Evolutionary conservation across 2,797 vertebrate genomes (phyloP).

Genomic region (Leucoraja ocellata): DNA sequence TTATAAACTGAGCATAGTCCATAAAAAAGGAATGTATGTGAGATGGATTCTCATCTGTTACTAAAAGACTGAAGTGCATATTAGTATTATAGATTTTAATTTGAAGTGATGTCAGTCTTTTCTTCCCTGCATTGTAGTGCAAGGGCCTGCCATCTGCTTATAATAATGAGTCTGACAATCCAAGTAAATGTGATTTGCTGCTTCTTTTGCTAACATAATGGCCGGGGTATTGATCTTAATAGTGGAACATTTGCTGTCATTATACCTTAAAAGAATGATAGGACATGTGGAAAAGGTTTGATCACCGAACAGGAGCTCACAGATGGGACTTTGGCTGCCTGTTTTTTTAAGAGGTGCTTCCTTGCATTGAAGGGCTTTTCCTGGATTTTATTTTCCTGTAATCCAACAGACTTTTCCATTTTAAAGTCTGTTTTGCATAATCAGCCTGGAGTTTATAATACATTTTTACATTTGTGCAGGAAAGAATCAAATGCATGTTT

Average conservation of each 20-base stretch:
- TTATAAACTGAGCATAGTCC: not conserved
- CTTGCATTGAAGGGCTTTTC: not conserved
- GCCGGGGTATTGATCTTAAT: constrained; percentile 81
- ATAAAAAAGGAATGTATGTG: constrained; percentile 46
- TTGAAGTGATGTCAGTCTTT: constrained; percentile 87
- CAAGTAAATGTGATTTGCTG: constrained; percentile 80
- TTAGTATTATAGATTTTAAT: constrained; percentile 97
- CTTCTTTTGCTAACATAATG: constrained; percentile 78
- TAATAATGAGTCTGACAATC: constrained; percentile 88
- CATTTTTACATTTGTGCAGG: not conserved
- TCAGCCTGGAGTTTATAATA: not conserved
- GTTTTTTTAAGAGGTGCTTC: constrained; percentile 42
- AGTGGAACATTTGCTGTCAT: constrained; percentile 66
- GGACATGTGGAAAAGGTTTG: constrained; percentile 50
- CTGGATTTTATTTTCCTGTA: not conserved
- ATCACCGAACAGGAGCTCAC: constrained; percentile 55
- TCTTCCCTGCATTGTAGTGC: constrained; percentile 69
- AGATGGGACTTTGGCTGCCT: constrained; percentile 58
- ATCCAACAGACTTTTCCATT: not conserved
- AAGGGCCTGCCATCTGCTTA: constrained; percentile 82
- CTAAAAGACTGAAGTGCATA: constrained; percentile 67
- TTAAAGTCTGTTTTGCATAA: not conserved
- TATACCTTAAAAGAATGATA: constrained; percentile 66
- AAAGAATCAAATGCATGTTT: not conserved
- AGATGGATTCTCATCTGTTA: constrained; percentile 61